Base-by-base conservation (phyloP, 2,797 vertebrate genomes). In the Acanthopagrus latus region DNA sequence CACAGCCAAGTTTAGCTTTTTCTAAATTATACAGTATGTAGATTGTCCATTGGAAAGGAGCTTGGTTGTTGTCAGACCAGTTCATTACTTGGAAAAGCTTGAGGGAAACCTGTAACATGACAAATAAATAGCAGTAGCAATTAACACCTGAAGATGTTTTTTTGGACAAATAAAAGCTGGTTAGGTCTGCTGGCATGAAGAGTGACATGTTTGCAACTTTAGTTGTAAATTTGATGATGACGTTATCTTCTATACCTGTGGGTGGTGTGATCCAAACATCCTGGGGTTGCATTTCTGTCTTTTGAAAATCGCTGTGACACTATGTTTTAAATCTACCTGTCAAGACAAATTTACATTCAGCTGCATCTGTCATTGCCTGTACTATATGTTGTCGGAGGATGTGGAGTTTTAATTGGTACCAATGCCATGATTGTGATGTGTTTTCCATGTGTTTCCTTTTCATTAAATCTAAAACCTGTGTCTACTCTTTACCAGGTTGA, bases 401-500 rank as follows among this genome's bases (percentile, higher is more conserved):
- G 23, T 52, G 18, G 18, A 48, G 21, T 43, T 71, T 47, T 67
- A 14, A 41, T 64, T 17, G 0, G 1, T 43, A 12, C 1, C 10
- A 33, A 16, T 44, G 13, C 18, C 44, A 0, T 38, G 25, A n/a
- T 58, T 29, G 23, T 38, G 27, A 20, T 7, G 6, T 14, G 7
- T 43, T 56, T 62, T 65, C 17, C 11, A 63, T 9, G 0, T 66
- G n/a, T 27, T 64, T 20, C 14, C 5, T 52, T 5, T 57, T 20
- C 2, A 2, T 1, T n/a, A 21, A 38, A 1, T 3, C 59, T 56
- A 20, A 64, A 51, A n/a, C 25, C 0, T 27, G 5, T 73, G 5
- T 69, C 1, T 29, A 1, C 38, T 3, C 7, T 65, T 16, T 5
- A 0, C 8, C 92, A 99, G 98, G 98, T 99, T 82, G 98, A 99